Base-by-base conservation (phyloP, 2,113 vertebrate genomes). In the Pholis gunnellus region DNA sequence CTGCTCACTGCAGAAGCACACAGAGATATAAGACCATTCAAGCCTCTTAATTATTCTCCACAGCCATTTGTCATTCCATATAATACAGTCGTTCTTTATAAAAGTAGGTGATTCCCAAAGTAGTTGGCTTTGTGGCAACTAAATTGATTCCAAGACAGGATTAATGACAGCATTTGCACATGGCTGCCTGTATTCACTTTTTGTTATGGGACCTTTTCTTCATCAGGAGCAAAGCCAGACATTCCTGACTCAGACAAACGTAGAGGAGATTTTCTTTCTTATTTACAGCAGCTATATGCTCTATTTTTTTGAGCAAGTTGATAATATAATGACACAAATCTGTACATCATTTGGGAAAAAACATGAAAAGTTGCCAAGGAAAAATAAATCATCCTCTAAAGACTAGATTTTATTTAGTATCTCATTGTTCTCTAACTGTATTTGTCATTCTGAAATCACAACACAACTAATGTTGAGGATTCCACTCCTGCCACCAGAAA, bases 11-110 rank as follows among this genome's bases (percentile, higher is more conserved):
- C 6, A 71, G 73, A 77, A 22, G 27, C 78, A 81, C 71, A 73
- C 42, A 44, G 60, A 85, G 83, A 89, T 84, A 89, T 82, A 90
- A 70, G 13, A 81, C 60, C 64, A 79, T 67, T 85, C 79, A 68
- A 77, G 67, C 57, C 60, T 89, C 87, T 92, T 84, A 94, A 91
- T 90, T 87, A 92, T 83, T 86, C 61, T 59, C 54, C 44, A 20
- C 68, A 72, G 42, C 42, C 78, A 78, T 90, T 91, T 82, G 79
- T 88, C 81, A 82, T 85, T 81, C 56, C 40, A 56, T 57, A 46
- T 71, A 64, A 78, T 56, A 59, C 29, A 36, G 44, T 50, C 50
- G 0, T 79, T 83, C 64, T 82, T 79, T 70, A 48, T 70, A 61
- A 77, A 79, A 56, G 18, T 9, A 44, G 78, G 48, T 68, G 67